Conservation (phyloP, 2,797 vertebrate genomes). For the Notolepis coatsorum region DNA sequence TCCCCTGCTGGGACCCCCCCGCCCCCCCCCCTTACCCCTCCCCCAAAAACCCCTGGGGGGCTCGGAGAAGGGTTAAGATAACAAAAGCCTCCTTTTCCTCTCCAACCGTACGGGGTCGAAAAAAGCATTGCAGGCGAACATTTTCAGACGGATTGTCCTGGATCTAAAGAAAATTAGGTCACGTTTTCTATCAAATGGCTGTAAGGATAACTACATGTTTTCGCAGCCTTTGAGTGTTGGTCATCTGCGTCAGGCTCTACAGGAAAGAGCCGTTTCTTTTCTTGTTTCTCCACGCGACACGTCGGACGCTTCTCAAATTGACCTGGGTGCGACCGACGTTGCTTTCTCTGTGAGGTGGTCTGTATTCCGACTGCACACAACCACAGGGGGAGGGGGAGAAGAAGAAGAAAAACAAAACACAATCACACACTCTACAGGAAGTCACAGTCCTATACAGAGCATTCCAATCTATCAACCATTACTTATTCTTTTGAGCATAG, state of each 20-base stretch:
- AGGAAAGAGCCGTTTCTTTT: no score
- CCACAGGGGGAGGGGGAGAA: no score
- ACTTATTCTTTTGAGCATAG: constrained; percentile 56
- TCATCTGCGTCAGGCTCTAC: no score
- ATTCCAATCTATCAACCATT: constrained; percentile 46
- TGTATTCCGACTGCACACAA: not conserved
- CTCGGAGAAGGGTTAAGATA: constrained; percentile 40
- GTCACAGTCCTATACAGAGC: constrained; percentile 35
- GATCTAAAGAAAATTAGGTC: no score
- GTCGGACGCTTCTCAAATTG: not conserved
- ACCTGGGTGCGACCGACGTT: constrained; percentile 22
- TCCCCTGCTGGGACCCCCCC: constrained; percentile 58
- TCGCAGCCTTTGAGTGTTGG: no score
- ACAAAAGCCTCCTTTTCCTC: constrained; percentile 48
- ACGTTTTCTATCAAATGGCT: no score
- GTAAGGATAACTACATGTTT: no score
- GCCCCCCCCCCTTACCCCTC: constrained; percentile 22
- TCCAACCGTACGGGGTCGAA: constrained; percentile 20
- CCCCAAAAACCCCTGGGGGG: constrained; percentile 41
- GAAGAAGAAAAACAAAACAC: constrained; percentile 33
- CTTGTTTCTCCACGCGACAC: no score
- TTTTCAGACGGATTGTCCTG: constrained; percentile 25
- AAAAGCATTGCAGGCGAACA: constrained; percentile 8
- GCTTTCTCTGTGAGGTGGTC: constrained; percentile 14
- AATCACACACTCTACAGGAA: constrained; percentile 44